Conservation (phyloP, 2,113 vertebrate species). For the Cacatua alba region DNA sequence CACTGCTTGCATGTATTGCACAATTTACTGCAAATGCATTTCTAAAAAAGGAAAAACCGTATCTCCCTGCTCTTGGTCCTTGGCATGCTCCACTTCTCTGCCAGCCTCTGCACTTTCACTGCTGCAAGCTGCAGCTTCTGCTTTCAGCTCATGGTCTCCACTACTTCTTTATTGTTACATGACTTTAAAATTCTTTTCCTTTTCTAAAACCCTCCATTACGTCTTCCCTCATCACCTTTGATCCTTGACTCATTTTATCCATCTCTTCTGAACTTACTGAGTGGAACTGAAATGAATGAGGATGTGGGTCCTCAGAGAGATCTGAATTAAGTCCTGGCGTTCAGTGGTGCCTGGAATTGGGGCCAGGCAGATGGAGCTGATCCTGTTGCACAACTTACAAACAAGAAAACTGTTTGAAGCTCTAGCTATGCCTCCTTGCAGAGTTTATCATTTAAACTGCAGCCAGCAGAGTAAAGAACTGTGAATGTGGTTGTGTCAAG, state of each 20-base stretch:
- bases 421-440: background rate
- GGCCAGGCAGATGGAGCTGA: conserved; percentile 28
- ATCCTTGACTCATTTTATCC: conserved; percentile 40
- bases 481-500: background rate
- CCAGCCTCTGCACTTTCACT: background rate
- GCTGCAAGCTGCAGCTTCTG: background rate
- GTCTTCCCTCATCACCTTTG: conserved; percentile 25
- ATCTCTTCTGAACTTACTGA: background rate
- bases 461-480: background rate
- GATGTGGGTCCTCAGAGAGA: conserved; percentile 21
- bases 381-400: conserved; percentile 18
- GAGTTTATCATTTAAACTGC: background rate
- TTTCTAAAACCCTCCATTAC: conserved; percentile 4
- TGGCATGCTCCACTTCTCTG: background rate
- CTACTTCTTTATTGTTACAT: background rate
- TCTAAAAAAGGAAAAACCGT: background rate
- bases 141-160: background rate
- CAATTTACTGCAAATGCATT: background rate
- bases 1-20: background rate
- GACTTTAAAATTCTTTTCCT: background rate
- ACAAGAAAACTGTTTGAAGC: background rate
- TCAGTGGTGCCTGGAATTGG: background rate
- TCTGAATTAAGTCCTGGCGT: conserved; percentile 19
- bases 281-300: conserved; percentile 9
- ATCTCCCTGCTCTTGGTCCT: background rate